Evolutionary conservation across 1,140 invertebrate genomes (phyloP), one percentile per base, ranked within the genome.

Genomic region (Sminthurinus signatus): DNA sequence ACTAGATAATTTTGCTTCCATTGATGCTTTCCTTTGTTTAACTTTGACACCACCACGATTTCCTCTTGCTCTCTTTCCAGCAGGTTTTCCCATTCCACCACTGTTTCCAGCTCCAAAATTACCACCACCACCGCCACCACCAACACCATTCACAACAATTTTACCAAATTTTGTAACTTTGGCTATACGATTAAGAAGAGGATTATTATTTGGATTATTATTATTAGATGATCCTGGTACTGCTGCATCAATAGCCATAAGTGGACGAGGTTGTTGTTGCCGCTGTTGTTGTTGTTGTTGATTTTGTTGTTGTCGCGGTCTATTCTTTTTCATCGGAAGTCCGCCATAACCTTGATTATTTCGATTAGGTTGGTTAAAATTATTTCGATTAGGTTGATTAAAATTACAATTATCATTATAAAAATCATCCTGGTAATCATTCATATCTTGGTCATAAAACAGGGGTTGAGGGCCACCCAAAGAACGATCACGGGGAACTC

Each of bases 151-250:
- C 39, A 42, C 39, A n/a, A 50, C 15, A 23, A 50, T 23, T 23
- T 50, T 50, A 15, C 46, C 46, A 19, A 50, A 50, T 19, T 50
- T 50, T 12, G 46, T 50, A 12, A 50, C 14, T 50, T 50, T 50
- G 23, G 46, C 46, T n/a, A n/a, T n/a, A 15, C 10, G 5, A 10
- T 10, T 5, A 8, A 50, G 23, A 12, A 23, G 10, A 15, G 46
- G 15, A 15, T 14, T 10, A 50, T 10, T 19, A 50, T 14, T 50
- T 10, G 14, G 23, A 10, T 23, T 23, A 12, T 5, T 5, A 12
- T 10, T 5, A 8, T 23, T 23, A 50, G 15, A 10, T 15, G 46
- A 14, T 12, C 8, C 15, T 50, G 46, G 46, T 10, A 17, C 19
- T 12, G 15, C 5, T 12, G 46, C 15, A n/a, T n/a, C n/a, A n/a